Percentiles rank a stretch among this genome's conserved stretches.
phyloP scores from a whole-genome alignment of 2,797 vertebrate genomes.

The Sebastes vulpes region DNA sequence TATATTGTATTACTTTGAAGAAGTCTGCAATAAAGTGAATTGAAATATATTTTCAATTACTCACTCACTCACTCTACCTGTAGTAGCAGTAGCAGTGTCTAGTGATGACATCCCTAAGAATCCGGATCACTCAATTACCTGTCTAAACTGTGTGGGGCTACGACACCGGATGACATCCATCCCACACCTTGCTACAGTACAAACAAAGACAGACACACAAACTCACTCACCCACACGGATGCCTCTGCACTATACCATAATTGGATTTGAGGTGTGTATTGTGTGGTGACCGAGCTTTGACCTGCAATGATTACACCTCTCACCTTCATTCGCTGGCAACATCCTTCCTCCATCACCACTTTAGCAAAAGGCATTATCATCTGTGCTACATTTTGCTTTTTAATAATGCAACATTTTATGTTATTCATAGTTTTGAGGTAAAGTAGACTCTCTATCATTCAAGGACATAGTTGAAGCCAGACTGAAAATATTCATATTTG shows the following conservation, averaged over 20 bases:
- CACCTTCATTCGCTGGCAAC: slow-evolving; percentile 8
- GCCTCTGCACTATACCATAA: not conserved
- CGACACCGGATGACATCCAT: not conserved
- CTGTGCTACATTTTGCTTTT: not conserved
- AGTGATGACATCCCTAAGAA: not conserved
- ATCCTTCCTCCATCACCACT: slow-evolving; percentile 7
- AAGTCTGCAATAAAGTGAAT: not conserved
- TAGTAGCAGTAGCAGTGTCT: not conserved
- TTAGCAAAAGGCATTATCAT: not conserved
- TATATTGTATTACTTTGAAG: not conserved
- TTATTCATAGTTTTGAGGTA: not conserved
- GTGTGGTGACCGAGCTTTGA: not conserved
- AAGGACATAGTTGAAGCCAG: not conserved
- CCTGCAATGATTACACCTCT: slow-evolving; percentile 29
- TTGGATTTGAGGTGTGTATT: slow-evolving; percentile 17
- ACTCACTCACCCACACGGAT: not conserved
- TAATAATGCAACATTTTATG: not conserved
- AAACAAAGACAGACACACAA: slow-evolving; percentile 4
- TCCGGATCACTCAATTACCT: not conserved
- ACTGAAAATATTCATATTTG: not conserved
- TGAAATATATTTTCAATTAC: not conserved
- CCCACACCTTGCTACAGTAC: not conserved
- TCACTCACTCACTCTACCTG: not conserved
- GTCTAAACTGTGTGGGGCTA: not conserved
- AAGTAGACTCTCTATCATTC: not conserved